Evolutionary conservation across 2,113 vertebrate species (phyloP).

Genomic region (Scophthalmus maximus): DNA sequence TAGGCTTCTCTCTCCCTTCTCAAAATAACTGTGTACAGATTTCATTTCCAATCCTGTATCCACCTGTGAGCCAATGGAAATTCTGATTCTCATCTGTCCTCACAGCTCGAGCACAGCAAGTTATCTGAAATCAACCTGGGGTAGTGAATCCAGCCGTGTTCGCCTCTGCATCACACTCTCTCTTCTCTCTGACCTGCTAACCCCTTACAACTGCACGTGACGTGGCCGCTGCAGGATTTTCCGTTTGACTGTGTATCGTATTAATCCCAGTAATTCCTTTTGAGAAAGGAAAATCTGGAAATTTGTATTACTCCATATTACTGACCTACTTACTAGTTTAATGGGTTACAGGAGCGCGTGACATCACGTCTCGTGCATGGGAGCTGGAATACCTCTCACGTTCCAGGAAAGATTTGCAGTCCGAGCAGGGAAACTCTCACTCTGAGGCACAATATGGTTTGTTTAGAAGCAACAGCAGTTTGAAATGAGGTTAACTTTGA

Average conservation of each 20-base stretch:
- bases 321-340: slow-evolving; percentile 70
- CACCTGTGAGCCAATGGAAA: slow-evolving; percentile 34
- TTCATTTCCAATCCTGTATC: slow-evolving; percentile 46
- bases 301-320: slow-evolving; percentile 55
- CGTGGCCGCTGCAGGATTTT: slow-evolving; percentile 61
- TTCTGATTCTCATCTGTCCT: slow-evolving; percentile 38
- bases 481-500: too few relatives aligned
- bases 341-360: slow-evolving; percentile 44
- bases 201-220: slow-evolving; percentile 49
- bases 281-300: slow-evolving; percentile 56
- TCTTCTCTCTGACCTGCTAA: slow-evolving; percentile 36
- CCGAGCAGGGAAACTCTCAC: neutral
- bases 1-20: slow-evolving; percentile 36
- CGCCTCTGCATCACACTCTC: slow-evolving; percentile 20
- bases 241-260: slow-evolving; percentile 38
- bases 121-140: slow-evolving; percentile 70
- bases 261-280: slow-evolving; percentile 76
- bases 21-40: slow-evolving; percentile 57
- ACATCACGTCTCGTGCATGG: slow-evolving; percentile 38
- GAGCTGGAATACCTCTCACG: slow-evolving; percentile 7
- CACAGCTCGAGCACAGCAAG: slow-evolving; percentile 25
- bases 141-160: slow-evolving; percentile 53
- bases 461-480: neutral
- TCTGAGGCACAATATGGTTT: neutral
- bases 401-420: slow-evolving; percentile 33